phyloP scores from a whole-genome alignment of 2,113 vertebrate species.

The Galeopterus variegatus region DNA sequence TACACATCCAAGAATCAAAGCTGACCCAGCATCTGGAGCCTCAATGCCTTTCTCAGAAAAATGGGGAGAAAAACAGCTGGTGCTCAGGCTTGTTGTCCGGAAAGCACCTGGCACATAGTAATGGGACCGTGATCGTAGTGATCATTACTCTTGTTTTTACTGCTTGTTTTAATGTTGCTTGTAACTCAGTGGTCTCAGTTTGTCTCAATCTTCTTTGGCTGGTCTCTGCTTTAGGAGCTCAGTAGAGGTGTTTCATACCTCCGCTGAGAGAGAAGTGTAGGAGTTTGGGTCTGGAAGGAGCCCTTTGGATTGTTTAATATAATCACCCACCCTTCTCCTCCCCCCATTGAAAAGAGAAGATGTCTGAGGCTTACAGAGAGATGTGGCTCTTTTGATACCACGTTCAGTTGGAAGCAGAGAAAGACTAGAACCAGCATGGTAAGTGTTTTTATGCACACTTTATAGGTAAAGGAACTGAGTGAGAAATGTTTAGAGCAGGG shows the following conservation, averaged over 20 bases:
- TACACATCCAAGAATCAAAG: background rate
- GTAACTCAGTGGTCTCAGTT: background rate
- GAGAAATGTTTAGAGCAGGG: background rate
- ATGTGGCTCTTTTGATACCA: background rate
- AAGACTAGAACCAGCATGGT: background rate
- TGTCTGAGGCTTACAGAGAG: background rate
- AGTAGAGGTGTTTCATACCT: fast-evolving
- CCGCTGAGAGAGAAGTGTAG: background rate
- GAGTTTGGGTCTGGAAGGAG: background rate
- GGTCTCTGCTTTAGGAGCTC: background rate
- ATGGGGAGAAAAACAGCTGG: background rate
- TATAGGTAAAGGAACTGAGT: too few relatives aligned
- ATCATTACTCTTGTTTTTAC: background rate
- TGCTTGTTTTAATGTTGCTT: background rate
- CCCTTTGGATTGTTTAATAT: background rate
- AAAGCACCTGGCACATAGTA: background rate
- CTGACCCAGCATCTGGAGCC: too few relatives aligned
- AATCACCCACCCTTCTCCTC: background rate
- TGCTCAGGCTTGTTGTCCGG: background rate
- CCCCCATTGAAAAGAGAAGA: background rate
- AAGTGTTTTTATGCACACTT: background rate
- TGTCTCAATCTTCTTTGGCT: background rate
- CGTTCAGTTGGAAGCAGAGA: background rate
- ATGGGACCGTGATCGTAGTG: background rate
- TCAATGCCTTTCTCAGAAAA: background rate